Conservation (phyloP, 1,140 invertebrate species). For the Elymnias hypermnestra region DNA sequence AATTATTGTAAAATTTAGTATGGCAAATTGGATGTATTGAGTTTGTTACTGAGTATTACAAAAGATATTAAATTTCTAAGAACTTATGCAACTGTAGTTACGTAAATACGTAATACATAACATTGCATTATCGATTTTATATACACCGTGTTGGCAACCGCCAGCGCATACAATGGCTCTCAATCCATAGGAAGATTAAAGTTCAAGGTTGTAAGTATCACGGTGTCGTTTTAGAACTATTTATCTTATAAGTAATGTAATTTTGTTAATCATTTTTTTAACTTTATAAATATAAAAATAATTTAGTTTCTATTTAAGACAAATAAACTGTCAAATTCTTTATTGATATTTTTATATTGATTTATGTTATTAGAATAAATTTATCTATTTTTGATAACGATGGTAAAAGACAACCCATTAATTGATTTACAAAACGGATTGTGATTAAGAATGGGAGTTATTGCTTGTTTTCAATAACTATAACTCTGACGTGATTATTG, state of each 20-base stretch:
- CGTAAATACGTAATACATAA: neutral
- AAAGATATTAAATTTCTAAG: neutral
- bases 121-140: slow-evolving; percentile 15
- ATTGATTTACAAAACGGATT: too few species aligned
- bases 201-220: slow-evolving; percentile 24
- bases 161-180: slow-evolving; percentile 9
- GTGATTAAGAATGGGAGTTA: too few species aligned
- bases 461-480: too few species aligned
- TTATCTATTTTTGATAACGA: too few species aligned
- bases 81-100: slow-evolving; percentile 5
- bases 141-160: slow-evolving; percentile 18
- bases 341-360: too few species aligned
- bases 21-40: too few species aligned
- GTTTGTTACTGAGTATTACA: neutral
- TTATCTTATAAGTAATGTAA: neutral
- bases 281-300: neutral
- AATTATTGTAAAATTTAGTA: too few species aligned
- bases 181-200: slow-evolving; percentile 10
- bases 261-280: neutral
- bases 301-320: too few species aligned
- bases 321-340: too few species aligned
- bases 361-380: too few species aligned
- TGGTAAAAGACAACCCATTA: too few species aligned
- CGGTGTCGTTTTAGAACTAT: neutral
- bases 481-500: too few species aligned